These are phyloP conservation scores for Vultur gryphus DNA, from an alignment of 2,797 vertebrate species.

Conservation along the genomic window DNA sequence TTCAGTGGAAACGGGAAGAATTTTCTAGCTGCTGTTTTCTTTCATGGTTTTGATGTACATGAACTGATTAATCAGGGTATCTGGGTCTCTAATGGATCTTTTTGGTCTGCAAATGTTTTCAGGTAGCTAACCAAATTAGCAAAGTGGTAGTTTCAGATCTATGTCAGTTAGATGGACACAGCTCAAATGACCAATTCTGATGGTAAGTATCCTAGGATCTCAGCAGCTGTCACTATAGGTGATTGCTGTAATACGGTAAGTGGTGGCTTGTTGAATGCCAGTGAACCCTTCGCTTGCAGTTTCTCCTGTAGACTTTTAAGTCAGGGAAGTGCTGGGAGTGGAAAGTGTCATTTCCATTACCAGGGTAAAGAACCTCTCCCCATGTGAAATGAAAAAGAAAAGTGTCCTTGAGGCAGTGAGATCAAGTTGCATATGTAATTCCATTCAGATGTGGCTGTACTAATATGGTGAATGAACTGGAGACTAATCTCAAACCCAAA, in stretches of 20 bases:
- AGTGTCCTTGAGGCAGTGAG: not conserved
- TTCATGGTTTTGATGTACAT: not conserved
- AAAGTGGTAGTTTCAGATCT: not conserved
- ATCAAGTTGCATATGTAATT: constrained; percentile 7
- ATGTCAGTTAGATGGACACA: not conserved
- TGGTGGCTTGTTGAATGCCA: not conserved
- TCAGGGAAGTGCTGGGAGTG: not conserved
- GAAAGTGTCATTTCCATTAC: constrained; percentile 6
- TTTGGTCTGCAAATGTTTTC: not conserved
- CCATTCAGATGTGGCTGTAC: constrained; percentile 17
- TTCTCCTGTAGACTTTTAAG: not conserved
- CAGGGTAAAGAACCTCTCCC: not conserved
- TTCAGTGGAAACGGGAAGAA: not conserved
- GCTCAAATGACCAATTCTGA: not conserved
- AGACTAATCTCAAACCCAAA: not conserved
- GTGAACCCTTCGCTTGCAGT: not conserved
- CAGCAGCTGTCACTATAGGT: not conserved
- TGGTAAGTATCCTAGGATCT: not conserved
- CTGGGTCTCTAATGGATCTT: not conserved
- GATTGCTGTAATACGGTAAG: not conserved
- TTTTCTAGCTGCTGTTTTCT: constrained; percentile 17
- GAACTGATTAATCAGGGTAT: not conserved
- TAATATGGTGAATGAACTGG: not conserved
- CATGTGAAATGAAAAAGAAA: not conserved
- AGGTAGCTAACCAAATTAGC: not conserved